Conservation (phyloP, 2,888 invertebrate species). For the Tenthredo scrophulariae region DNA sequence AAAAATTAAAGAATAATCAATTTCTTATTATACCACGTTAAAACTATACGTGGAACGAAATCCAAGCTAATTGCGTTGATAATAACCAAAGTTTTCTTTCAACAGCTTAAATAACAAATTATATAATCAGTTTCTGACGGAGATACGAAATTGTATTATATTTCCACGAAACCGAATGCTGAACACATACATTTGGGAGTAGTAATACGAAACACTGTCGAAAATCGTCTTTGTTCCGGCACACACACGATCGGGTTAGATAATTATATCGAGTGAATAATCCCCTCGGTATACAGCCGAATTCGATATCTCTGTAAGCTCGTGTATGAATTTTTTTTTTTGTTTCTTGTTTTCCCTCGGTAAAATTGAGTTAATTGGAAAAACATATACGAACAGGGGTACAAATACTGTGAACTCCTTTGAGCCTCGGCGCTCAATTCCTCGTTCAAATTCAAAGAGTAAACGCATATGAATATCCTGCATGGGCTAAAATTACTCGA, state of each 20-base stretch:
- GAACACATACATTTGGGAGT: too few relatives aligned
- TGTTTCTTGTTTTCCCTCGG: not conserved
- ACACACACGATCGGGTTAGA: not conserved
- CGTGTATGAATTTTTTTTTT: not conserved
- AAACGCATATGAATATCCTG: not conserved
- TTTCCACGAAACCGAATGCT: too few relatives aligned
- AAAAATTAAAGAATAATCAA: constrained; percentile 6
- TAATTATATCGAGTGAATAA: not conserved
- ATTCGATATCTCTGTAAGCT: constrained; percentile 13
- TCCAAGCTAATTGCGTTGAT: not conserved
- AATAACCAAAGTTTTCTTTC: too few relatives aligned
- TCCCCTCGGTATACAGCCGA: not conserved
- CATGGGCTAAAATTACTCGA: constrained; percentile 7
- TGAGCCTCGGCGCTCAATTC: not conserved
- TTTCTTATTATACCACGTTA: not conserved
- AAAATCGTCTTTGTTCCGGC: not conserved
- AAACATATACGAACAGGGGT: not conserved
- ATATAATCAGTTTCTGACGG: not conserved
- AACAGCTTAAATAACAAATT: too few relatives aligned
- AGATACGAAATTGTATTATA: not conserved
- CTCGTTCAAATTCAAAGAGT: constrained; percentile 15
- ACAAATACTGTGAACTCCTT: not conserved
- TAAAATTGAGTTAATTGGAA: constrained; percentile 23
- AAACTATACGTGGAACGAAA: not conserved
- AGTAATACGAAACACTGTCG: not conserved